Base-by-base conservation (phyloP, 1,140 invertebrate genomes). In the Hyles vespertilio region DNA sequence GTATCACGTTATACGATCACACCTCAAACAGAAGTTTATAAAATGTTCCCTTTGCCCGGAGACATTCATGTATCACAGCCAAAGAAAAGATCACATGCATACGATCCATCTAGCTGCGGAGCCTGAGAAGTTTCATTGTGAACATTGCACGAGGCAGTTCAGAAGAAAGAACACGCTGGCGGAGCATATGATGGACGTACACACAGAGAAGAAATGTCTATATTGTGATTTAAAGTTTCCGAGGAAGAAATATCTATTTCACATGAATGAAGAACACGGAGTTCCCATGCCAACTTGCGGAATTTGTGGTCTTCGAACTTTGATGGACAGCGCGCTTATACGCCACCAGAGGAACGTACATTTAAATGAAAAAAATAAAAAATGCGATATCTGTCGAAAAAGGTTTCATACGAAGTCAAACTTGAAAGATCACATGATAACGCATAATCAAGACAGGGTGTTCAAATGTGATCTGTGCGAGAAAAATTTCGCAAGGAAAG, bases 341-440 rank as follows among this genome's bases (percentile, higher is more conserved):
- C 45, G 94, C 69, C 95, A 95, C 62, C 94, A 95, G 65, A 86
- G 92, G 66, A 89, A 92, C 2, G 94, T 94, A 70, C 94, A 95
- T 70, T 93, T 92, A 0, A 92, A 93, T 1, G 92, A 94, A 57
- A 95, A 95, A 68, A 92, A 94, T 2, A 95, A 91, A 65, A 67
- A 89, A 3, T 96, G 95, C 65, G 92, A 94, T 78, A 90, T 94
- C 8, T 96, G 95, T 70, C n/a, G 51, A 8, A 62, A 61, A 32
- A 51, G 9, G 10, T 70, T 67, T 22, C 48, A 54, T 12, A 56
- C 59, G 7, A 22, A n/a, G 8, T 59, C 62, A 1, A 67, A 63
- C 34, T 45, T 70, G 4, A 49, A 56, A 5, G 59, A 67, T 10
- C 69, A 70, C 46, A 63, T 67, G 63, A 61, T 70, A 9, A 70